These are phyloP conservation scores for Tyrannus savana DNA, from an alignment of 2,113 vertebrate genomes.

Conservation along the genomic window DNA sequence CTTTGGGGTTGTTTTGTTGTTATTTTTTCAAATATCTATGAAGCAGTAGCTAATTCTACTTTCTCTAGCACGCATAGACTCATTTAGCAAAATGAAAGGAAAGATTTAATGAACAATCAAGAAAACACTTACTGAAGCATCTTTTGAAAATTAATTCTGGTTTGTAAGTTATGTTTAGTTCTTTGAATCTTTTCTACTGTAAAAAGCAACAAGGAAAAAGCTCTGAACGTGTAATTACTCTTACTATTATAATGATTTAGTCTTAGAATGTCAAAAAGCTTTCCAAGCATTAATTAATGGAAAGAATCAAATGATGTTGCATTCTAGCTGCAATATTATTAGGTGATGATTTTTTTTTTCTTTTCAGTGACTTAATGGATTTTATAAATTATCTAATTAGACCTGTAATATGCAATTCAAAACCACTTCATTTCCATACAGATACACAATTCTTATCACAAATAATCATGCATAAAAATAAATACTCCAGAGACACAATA, in stretches of 20 bases:
- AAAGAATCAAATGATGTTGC: conserved; percentile 4
- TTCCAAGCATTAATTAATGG: conserved; percentile 41
- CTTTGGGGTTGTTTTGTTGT: not conserved
- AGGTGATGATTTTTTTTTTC: not conserved
- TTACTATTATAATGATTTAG: conserved; percentile 24
- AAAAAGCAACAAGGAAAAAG: not conserved
- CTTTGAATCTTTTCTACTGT: not conserved
- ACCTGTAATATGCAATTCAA: not conserved
- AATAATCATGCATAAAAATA: not conserved
- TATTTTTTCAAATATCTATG: not conserved
- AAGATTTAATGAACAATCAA: conserved; percentile 18
- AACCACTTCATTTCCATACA: not conserved
- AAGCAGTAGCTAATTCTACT: not conserved
- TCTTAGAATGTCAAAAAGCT: not conserved
- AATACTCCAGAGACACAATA: not conserved
- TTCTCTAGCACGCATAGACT: not conserved
- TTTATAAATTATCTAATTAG: conserved; percentile 25
- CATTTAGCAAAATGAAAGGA: not conserved
- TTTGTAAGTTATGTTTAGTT: conserved; percentile 21
- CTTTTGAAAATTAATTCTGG: conserved; percentile 20
- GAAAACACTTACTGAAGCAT: conserved; percentile 6
- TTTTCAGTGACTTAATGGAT: not conserved
- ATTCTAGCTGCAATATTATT: not conserved
- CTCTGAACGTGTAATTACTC: conserved; percentile 19
- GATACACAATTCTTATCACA: not conserved